Percentiles rank a stretch among this genome's conserved stretches.
Evolutionary conservation across 2,888 invertebrate genomes (phyloP).

Genomic region (Tipula unca): DNA sequence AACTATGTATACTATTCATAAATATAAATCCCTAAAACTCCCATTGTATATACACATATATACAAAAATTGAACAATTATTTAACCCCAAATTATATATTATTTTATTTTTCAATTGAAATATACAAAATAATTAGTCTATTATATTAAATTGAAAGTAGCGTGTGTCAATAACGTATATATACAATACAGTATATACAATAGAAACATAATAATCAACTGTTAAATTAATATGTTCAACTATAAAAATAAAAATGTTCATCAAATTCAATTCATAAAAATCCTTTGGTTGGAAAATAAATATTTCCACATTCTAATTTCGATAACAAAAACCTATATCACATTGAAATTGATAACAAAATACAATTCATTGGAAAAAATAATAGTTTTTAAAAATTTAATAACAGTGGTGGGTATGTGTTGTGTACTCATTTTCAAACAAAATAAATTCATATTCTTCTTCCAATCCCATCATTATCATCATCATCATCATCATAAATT

Average conservation of each 20-base stretch:
- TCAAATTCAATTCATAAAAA: neutral
- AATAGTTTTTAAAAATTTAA: neutral
- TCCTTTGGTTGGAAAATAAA: neutral
- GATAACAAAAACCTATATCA: neutral
- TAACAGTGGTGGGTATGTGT: neutral
- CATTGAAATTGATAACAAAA: constrained; percentile 1
- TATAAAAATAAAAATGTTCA: neutral
- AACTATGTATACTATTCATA: too few species aligned
- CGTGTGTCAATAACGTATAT: neutral
- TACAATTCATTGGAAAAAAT: neutral
- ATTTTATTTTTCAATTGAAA: neutral
- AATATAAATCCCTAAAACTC: too few species aligned
- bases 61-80: neutral
- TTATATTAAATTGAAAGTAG: neutral
- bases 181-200: neutral
- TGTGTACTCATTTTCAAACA: neutral
- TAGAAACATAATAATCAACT: neutral
- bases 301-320: neutral
- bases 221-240: neutral
- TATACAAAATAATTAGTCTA: neutral
- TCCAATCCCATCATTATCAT: neutral
- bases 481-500: neutral
- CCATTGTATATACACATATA: too few species aligned
- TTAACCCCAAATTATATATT: neutral
- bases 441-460: neutral